Percentiles rank a stretch among this genome's conserved stretches.
Conservation (phyloP, 2,888 invertebrate species). For the Xylota segnis region DNA sequence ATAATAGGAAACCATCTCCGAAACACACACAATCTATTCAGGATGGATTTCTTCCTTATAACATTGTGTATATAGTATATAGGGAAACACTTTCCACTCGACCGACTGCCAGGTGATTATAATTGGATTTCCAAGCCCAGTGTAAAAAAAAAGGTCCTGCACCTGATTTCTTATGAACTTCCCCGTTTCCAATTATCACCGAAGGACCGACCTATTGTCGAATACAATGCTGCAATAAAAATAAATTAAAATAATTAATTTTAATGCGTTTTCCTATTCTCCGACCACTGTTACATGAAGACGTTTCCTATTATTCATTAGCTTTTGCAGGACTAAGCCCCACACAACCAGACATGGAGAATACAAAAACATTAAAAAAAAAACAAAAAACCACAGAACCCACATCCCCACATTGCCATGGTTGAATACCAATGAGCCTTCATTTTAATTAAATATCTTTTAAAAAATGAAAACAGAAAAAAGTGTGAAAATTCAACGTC, state of each 20-base stretch:
- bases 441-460: slow-evolving; percentile 70
- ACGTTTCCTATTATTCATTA: neutral
- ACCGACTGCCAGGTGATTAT: neutral
- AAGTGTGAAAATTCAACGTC: slow-evolving; percentile 65
- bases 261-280: slow-evolving; percentile 4
- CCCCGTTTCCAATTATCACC: neutral
- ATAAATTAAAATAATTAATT: slow-evolving; percentile 14
- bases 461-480: slow-evolving; percentile 44
- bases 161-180: neutral
- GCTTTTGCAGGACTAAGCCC: no score
- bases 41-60: slow-evolving; percentile 41
- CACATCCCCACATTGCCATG: slow-evolving; percentile 13
- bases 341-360: neutral
- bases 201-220: neutral
- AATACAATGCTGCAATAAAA: neutral
- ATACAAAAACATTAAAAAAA: slow-evolving; percentile 13
- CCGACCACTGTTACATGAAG: slow-evolving; percentile 10
- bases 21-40: slow-evolving; percentile 45
- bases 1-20: slow-evolving; percentile 37
- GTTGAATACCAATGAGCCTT: slow-evolving; percentile 40
- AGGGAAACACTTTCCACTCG: neutral
- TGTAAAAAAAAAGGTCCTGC: neutral
- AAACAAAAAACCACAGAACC: slow-evolving; percentile 6
- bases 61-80: slow-evolving; percentile 6
- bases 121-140: neutral